These are phyloP conservation scores for Hydractinia echinata DNA, from an alignment of 30 jellyfish, hydroid and myxozoan genomes.

Conservation along the genomic window DNA sequence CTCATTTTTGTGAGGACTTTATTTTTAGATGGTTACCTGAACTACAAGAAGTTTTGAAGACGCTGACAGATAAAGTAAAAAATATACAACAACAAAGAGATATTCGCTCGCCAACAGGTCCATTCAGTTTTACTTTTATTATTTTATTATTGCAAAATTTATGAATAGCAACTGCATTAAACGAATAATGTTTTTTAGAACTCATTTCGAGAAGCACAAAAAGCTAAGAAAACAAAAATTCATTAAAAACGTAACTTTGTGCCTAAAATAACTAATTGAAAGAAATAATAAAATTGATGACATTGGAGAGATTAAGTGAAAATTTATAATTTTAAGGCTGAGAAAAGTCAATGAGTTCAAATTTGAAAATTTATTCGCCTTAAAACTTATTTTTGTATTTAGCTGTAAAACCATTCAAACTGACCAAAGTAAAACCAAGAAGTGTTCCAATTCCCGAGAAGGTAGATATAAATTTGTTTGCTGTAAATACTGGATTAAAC, in stretches of 20 bases:
- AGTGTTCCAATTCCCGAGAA: constrained; percentile 87
- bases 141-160: neutral
- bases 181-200: no score
- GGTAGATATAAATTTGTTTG: constrained; percentile 29
- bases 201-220: no score
- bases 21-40: constrained; percentile 75
- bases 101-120: constrained; percentile 56
- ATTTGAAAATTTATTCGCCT: neutral
- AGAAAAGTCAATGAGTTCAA: neutral
- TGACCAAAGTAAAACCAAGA: constrained; percentile 77
- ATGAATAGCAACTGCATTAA: no score
- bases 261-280: no score
- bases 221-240: no score
- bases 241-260: no score
- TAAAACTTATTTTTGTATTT: neutral
- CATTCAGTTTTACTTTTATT: neutral
- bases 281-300: no score
- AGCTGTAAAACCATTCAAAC: constrained; percentile 61
- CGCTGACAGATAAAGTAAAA: constrained; percentile 26
- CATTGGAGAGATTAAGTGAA: neutral
- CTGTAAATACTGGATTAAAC: no score
- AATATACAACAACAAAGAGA: constrained; percentile 29
- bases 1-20: neutral
- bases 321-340: no score
- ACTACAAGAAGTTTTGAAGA: constrained; percentile 38